Conservation (phyloP, 2,888 invertebrate species). For the Rotaria socialis region DNA sequence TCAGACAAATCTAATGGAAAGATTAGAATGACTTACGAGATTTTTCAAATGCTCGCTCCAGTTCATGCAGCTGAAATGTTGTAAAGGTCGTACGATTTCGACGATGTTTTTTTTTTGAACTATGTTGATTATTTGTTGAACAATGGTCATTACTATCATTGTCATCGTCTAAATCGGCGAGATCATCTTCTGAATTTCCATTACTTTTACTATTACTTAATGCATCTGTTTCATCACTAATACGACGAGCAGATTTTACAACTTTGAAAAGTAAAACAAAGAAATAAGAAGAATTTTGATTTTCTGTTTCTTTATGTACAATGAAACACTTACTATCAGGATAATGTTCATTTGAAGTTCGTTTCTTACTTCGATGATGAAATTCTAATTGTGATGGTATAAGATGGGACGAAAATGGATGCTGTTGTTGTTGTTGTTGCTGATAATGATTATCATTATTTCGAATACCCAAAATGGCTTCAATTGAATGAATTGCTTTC, state of each 20-base stretch:
- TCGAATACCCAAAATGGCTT: constrained; percentile 1
- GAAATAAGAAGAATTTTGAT: background rate
- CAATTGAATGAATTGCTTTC: constrained; percentile 5
- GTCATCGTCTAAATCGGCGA: constrained; percentile 38
- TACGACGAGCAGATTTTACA: background rate
- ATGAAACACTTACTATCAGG: background rate
- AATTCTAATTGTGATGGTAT: background rate
- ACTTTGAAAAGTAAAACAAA: background rate
- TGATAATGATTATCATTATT: background rate
- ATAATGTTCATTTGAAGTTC: background rate
- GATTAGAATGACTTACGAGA: constrained; percentile 38
- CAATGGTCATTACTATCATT: constrained; percentile 36
- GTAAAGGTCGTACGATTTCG: constrained; percentile 47
- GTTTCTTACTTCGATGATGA: background rate
- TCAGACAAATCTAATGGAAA: too few relatives aligned
- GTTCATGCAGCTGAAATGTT: constrained; percentile 47
- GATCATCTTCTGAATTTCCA: constrained; percentile 35
- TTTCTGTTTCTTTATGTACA: background rate
- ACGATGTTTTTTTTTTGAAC: constrained; percentile 44
- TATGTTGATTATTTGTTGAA: constrained; percentile 1
- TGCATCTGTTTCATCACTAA: constrained; percentile 6
- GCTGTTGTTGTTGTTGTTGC: background rate
- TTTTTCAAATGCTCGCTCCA: constrained; percentile 46
- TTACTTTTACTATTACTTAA: constrained; percentile 4
- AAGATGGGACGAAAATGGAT: background rate